Evolutionary conservation across 2,888 invertebrate genomes (phyloP).

Genomic region (Hetaerina titia): DNA sequence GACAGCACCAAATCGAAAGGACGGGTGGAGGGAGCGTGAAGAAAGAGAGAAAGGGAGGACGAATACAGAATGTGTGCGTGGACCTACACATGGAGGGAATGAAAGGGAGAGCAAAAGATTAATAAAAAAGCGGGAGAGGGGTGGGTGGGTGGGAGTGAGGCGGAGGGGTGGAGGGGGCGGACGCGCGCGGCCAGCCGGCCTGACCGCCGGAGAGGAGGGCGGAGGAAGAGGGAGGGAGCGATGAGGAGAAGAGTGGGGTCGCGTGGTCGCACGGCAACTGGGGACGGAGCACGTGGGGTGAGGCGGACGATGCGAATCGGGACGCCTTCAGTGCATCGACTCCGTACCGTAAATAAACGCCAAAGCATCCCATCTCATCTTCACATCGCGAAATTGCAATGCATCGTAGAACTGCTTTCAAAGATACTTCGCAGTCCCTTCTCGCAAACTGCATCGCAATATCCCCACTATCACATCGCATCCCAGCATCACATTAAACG

Average conservation of each 20-base stretch:
- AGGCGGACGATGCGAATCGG: neutral
- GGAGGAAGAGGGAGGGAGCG: neutral
- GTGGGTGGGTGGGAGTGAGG: neutral
- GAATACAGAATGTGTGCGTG: neutral
- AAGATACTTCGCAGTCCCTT: too few species aligned
- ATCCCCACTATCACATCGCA: too few species aligned
- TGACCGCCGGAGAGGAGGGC: neutral
- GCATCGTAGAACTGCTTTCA: too few species aligned
- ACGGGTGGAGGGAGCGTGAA: neutral
- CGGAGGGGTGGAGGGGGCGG: neutral
- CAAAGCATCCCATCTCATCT: too few species aligned
- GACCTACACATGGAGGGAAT: neutral
- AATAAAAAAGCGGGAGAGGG: neutral
- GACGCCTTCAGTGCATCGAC: neutral
- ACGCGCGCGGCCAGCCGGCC: conserved; percentile 1
- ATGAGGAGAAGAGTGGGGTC: neutral
- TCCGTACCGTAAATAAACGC: too few species aligned
- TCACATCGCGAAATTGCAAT: too few species aligned
- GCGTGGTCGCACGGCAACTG: neutral
- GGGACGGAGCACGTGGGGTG: neutral
- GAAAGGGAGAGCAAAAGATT: neutral
- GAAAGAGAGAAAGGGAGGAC: neutral
- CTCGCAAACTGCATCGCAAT: too few species aligned
- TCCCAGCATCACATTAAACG: too few species aligned
- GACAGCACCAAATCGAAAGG: neutral